phyloP scores from a whole-genome alignment of 2,888 invertebrate genomes.

The Heterodera filipjevi region DNA sequence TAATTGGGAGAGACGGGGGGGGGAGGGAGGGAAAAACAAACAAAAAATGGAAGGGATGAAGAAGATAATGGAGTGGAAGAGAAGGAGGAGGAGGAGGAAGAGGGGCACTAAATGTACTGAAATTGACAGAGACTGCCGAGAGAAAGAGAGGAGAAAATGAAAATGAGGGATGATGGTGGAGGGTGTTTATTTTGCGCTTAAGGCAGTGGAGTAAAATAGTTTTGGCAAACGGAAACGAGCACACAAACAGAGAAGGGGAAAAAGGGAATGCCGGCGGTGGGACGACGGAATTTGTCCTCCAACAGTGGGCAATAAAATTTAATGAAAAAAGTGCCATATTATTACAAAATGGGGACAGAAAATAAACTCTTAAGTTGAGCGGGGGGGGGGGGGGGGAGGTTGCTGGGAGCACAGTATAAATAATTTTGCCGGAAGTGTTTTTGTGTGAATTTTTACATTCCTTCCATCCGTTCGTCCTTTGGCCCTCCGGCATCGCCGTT shows the following conservation, averaged over 20 bases:
- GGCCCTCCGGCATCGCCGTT: no score
- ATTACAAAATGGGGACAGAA: background rate
- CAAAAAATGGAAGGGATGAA: background rate
- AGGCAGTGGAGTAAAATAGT: background rate
- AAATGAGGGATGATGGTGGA: background rate
- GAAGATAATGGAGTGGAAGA: background rate
- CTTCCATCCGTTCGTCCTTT: no score
- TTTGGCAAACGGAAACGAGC: background rate
- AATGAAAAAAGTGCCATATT: background rate
- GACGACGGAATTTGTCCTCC: background rate
- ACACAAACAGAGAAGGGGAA: background rate
- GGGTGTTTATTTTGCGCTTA: slow-evolving; percentile 2
- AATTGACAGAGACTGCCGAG: background rate
- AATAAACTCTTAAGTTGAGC: no score
- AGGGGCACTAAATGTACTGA: background rate
- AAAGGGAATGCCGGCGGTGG: background rate
- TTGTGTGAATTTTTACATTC: no score
- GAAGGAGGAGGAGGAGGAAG: background rate
- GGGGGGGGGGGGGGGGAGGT: no score
- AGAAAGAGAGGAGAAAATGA: background rate
- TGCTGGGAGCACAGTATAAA: no score
- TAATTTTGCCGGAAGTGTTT: no score
- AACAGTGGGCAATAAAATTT: slow-evolving; percentile 3
- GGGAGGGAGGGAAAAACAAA: background rate
- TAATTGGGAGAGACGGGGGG: background rate